Percentiles rank a stretch among this genome's conserved stretches.
Evolutionary conservation across 2,888 invertebrate genomes (phyloP).

Genomic region (Ennomos quercinarius): DNA sequence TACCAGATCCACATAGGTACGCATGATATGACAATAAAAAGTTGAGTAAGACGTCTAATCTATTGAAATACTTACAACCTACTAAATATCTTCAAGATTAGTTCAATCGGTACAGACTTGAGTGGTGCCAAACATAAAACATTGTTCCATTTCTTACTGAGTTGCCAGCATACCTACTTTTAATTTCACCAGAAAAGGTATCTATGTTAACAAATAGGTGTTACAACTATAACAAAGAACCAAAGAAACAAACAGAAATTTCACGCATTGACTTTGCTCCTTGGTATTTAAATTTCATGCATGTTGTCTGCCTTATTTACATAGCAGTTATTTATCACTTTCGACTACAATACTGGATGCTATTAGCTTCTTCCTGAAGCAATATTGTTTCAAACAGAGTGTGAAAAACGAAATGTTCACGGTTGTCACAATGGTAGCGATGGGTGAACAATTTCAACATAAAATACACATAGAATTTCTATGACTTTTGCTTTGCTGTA

Average conservation of each 20-base stretch:
- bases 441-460: slow-evolving; percentile 10
- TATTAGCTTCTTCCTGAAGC: slow-evolving; percentile 29
- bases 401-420: slow-evolving; percentile 15
- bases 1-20: too few species aligned
- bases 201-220: too few species aligned
- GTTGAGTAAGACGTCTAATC: too few species aligned
- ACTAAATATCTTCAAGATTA: too few species aligned
- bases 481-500: neutral
- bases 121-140: too few species aligned
- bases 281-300: slow-evolving; percentile 15
- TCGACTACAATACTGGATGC: slow-evolving; percentile 18
- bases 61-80: too few species aligned
- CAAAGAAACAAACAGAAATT: slow-evolving; percentile 10
- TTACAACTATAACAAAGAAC: neutral
- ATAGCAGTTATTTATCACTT: slow-evolving; percentile 29
- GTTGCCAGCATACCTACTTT: too few species aligned
- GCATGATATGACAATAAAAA: too few species aligned
- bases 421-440: slow-evolving; percentile 11
- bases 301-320: slow-evolving; percentile 20
- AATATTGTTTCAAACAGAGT: slow-evolving; percentile 19
- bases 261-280: slow-evolving; percentile 1
- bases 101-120: too few species aligned
- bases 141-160: too few species aligned
- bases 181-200: too few species aligned
- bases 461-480: slow-evolving; percentile 9